These are phyloP conservation scores for Synergus umbraculus DNA, from an alignment of 2,888 invertebrate genomes.

Conservation along the genomic window DNA sequence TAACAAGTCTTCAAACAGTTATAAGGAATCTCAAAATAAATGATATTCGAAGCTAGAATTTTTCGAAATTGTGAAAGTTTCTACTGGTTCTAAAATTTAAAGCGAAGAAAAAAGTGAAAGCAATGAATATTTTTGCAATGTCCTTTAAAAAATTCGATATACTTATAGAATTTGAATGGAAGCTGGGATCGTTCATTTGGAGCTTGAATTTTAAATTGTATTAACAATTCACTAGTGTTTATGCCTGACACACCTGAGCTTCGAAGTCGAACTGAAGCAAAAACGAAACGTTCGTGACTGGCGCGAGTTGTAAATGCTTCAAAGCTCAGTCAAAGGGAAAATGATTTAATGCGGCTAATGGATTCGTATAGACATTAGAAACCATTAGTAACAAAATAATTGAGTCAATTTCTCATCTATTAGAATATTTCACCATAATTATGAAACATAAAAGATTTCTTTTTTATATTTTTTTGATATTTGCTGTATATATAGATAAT, in stretches of 20 bases:
- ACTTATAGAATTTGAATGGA: not conserved
- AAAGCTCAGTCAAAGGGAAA: conserved; percentile 49
- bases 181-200: not conserved
- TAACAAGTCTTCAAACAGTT: too few relatives aligned
- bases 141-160: not conserved
- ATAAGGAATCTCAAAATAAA: too few relatives aligned
- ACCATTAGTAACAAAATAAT: not conserved
- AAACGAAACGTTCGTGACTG: conserved; percentile 57
- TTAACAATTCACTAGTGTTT: conserved; percentile 11
- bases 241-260: conserved; percentile 47
- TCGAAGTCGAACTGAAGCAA: conserved; percentile 55
- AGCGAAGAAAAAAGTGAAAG: not conserved
- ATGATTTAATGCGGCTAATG: conserved; percentile 42
- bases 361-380: conserved; percentile 5
- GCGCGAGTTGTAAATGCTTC: conserved; percentile 51
- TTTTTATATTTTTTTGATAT: not conserved
- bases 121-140: not conserved
- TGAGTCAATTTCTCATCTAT: not conserved
- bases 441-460: not conserved
- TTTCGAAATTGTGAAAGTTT: too few relatives aligned
- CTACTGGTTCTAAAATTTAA: too few relatives aligned
- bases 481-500: not conserved
- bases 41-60: too few relatives aligned
- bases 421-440: not conserved
- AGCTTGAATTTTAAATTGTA: conserved; percentile 8